phyloP scores from a whole-genome alignment of 2,797 vertebrate genomes.

The Echeneis naucrates region DNA sequence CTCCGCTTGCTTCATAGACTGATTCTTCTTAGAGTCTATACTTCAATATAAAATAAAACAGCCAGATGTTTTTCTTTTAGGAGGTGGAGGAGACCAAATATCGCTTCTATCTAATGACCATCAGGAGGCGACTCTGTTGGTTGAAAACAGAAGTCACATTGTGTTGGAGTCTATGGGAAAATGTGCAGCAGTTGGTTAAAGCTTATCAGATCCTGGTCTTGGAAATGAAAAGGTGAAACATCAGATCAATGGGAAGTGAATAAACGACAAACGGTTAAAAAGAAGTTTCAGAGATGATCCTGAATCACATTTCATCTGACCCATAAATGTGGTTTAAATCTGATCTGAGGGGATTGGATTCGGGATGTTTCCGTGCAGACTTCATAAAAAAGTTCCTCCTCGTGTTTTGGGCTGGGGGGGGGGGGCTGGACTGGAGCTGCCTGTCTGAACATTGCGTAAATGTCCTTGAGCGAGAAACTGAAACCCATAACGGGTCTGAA shows the following conservation, averaged over 20 bases:
- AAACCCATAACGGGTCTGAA: slow-evolving; percentile 31
- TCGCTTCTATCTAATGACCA: too few relatives aligned
- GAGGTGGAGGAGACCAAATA: too few relatives aligned
- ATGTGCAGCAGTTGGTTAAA: too few relatives aligned
- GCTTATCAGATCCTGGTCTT: too few relatives aligned
- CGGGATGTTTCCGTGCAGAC: slow-evolving; percentile 34
- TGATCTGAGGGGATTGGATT: slow-evolving; percentile 28
- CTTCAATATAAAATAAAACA: too few relatives aligned
- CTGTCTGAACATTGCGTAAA: slow-evolving; percentile 34
- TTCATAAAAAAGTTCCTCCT: slow-evolving; percentile 29
- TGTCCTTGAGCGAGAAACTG: slow-evolving; percentile 44
- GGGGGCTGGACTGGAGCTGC: slow-evolving; percentile 4
- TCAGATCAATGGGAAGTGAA: neutral
- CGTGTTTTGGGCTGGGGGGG: too few relatives aligned
- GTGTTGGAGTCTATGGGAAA: too few relatives aligned
- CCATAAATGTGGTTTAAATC: slow-evolving; percentile 29
- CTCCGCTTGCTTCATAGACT: too few relatives aligned
- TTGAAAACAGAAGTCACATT: too few relatives aligned
- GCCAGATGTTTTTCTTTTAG: too few relatives aligned
- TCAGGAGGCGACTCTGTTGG: too few relatives aligned
- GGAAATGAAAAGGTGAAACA: neutral
- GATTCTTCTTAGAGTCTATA: too few relatives aligned
- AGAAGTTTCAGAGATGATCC: neutral
- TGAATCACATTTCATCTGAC: neutral
- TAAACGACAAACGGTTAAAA: neutral